Base-by-base conservation (phyloP, 2,113 vertebrate species). In the Silurus asotus region DNA sequence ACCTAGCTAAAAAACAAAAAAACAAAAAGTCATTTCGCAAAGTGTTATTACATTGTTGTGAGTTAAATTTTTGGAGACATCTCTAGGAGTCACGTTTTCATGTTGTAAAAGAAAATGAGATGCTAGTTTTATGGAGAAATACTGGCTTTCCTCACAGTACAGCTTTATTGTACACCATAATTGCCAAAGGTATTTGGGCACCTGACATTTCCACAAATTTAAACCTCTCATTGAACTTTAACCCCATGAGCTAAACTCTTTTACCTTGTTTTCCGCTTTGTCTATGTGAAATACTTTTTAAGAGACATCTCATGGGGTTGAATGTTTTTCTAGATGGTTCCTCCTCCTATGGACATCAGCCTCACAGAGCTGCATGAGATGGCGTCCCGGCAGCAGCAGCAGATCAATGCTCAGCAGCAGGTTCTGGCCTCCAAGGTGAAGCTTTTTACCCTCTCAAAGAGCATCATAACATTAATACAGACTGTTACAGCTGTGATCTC, bases 301-400 rank as follows among this genome's bases (percentile, higher is more conserved):
- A 3, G 62, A n/a, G 62, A 62, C 8, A 3, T 17, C 17, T 59
- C 58, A 37, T 17, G 6, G 3, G 5, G 61, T n/a, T 62, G n/a
- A 65, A n/a, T 69, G 14, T 79, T 62, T 74, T 14, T 85, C 58
- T 82, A 98, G 97, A 90, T 96, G 56, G 92, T 88, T n/a, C 93
- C 92, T 80, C 94, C 96, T 67, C 93, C 93, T 88, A 95, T 97
- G 95, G 96, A 98, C 85, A 92, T 97, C 94, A 97, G 97, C 0
- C 94, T 98, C 58, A 93, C 94, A 2, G 97, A 98, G 80, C 94
- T 99, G 75, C 97, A 99, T 90, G 96, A 99, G 61, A 97, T 99
- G 96, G 97, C 96, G 0, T 92, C 96, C 20, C 93, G 96, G 56
- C 97, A 99, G 88, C 97, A 99, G 93, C 97, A 98, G 17, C 96